Conservation (phyloP, 2,888 invertebrate species). For the Yponomeuta sedellus region DNA sequence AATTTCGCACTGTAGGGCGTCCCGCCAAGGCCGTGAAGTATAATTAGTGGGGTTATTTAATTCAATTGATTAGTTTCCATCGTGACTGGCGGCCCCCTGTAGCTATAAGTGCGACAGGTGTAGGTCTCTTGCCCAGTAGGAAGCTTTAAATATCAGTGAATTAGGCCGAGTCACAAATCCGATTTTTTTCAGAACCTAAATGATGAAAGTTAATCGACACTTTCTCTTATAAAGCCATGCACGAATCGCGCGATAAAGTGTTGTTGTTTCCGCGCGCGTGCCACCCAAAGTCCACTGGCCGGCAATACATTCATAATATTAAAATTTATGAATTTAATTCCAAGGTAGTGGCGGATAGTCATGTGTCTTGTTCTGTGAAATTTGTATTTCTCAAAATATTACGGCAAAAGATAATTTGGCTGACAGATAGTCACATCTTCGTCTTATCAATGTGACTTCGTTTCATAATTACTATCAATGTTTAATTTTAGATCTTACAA, state of each 20-base stretch:
- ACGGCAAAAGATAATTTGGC: not conserved
- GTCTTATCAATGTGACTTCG: not conserved
- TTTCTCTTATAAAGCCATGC: too few species aligned
- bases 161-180: not conserved
- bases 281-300: not conserved
- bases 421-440: not conserved
- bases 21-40: not conserved
- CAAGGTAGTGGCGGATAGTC: not conserved
- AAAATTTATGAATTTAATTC: not conserved
- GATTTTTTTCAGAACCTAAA: too few species aligned
- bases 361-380: not conserved
- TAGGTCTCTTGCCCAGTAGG: not conserved
- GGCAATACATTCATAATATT: not conserved
- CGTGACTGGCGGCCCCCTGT: constrained; percentile 32
- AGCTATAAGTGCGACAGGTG: constrained; percentile 25
- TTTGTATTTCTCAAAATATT: not conserved
- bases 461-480: constrained; percentile 2
- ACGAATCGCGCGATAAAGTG: too few species aligned
- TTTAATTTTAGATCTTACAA: constrained; percentile 6
- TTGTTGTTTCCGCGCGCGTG: too few species aligned
- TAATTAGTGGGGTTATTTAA: not conserved
- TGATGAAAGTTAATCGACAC: too few species aligned
- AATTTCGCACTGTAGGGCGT: constrained; percentile 1
- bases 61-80: constrained; percentile 3
- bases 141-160: not conserved